Evolutionary conservation across 2,113 vertebrate genomes (phyloP), one percentile per base, ranked within the genome.

Genomic region (Nerophis lumbriciformis): DNA sequence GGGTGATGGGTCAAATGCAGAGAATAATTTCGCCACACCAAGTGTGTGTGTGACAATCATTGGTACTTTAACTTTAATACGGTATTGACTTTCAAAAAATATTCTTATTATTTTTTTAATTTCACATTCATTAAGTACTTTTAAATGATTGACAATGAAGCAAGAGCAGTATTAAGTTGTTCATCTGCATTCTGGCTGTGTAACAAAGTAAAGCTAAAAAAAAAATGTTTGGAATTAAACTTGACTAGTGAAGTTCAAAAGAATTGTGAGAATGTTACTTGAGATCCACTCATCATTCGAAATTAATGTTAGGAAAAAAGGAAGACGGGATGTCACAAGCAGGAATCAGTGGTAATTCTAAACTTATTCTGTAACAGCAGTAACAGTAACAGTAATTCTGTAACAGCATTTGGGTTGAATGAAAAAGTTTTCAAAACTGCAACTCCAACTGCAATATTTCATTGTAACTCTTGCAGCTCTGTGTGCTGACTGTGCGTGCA

Each of bases 261-360:
- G 44, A 59, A 59, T 21, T 42, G 39, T 37, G 38, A 19, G n/a
- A 38, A 42, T 42, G 8, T 55, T 39, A 38, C 53, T 55, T 15
- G 38, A 15, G 58, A 61, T 35, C 6, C 53, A 49, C 51, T 39
- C 19, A 65, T 63, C 57, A 50, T 75, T 69, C 54, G 44, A 69
- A 48, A 78, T 67, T 60, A 39, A 66, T 63, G 11, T 8, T 59
- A 62, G 38, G 61, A 75, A 66, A 65, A 52, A 61, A 65, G 44
- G 53, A 61, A 15, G 60, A 65, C 5, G 42, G 2, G 42, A 44
- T 44, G 10, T 44, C 42, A 9, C 12, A 12, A 12, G 42, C 42
- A 45, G 42, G 4, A 9, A 12, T 45, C 42, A 45, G 42, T 5
- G 42, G 42, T 11, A 45, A 45, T 12, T 11, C 42, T 45, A 11